Base-by-base conservation (phyloP, 2,113 vertebrate genomes). In the Prunella fulvescens region DNA sequence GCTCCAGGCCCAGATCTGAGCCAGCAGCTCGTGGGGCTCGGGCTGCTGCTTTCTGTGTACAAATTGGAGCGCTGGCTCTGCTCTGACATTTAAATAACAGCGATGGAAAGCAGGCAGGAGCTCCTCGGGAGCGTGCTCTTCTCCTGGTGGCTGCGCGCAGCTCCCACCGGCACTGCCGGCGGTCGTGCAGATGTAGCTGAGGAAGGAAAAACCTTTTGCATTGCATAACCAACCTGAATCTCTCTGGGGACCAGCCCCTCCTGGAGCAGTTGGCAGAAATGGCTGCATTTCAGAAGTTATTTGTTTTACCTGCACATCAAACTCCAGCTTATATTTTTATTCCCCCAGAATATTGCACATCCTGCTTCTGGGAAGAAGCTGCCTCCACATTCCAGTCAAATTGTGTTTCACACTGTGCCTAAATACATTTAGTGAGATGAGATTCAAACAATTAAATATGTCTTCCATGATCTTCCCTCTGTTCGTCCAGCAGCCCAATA, bases 361-460 rank as follows among this genome's bases (percentile, higher is more conserved):
- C 88, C 80, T 17, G 48, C 86, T 93, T 58, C 73, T 61, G 77
- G 95, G 92, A 67, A 78, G 76, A 53, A 56, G 66, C 79, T 19
- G 69, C 71, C 26, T 56, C 9, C 13, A 1, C 29, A 4, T 76
- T 48, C 73, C 4, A 14, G 90, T 77, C 67, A 82, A 72, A 93
- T 85, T 66, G n/a, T 90, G 62, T 94, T 97, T 97, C 97, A 95
- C 91, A 87, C 73, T 81, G 92, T 97, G 78, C 90, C 93, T 93
- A 91, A 96, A 95, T 73, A 80, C 91, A 50, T 95, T 96, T 84
- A 60, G 95, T 50, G 91, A 96, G 97, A 97, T 94, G 97, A 97
- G 94, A 97, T 94, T 97, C 93, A 97, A 95, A 98, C 97, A 97
- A 97, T 98, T 97, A 97, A 97, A 80, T 78, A 25, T 65, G 96